Evolutionary conservation across 2,888 invertebrate species (phyloP).

Genomic region (Toxonevra muliebris): DNA sequence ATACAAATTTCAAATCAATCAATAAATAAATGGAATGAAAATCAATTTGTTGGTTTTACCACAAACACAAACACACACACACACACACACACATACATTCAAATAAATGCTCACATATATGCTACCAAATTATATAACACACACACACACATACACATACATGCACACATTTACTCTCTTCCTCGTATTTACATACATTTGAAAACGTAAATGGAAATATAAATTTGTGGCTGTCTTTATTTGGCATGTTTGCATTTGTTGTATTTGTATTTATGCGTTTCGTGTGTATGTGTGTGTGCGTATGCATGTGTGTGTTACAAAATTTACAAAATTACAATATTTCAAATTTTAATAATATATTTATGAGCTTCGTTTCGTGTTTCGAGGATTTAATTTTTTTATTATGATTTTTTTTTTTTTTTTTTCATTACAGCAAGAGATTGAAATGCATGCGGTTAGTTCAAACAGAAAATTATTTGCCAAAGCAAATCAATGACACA

Average conservation of each 20-base stretch:
- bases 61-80: slow-evolving; percentile 34
- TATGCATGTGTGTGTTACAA: neutral
- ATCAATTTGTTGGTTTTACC: slow-evolving; percentile 58
- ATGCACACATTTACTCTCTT: neutral
- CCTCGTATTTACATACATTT: neutral
- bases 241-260: too few relatives aligned
- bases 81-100: neutral
- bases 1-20: slow-evolving; percentile 58
- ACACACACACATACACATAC: neutral
- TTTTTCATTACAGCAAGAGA: too few relatives aligned
- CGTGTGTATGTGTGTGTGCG: neutral
- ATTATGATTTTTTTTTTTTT: too few relatives aligned
- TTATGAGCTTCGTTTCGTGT: too few relatives aligned
- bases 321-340: too few relatives aligned
- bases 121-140: neutral
- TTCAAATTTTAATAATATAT: too few relatives aligned
- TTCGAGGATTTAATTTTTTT: too few relatives aligned
- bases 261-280: neutral
- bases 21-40: slow-evolving; percentile 59
- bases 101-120: neutral
- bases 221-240: too few relatives aligned
- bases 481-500: too few relatives aligned
- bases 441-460: too few relatives aligned
- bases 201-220: too few relatives aligned
- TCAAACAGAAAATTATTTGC: too few relatives aligned